Evolutionary conservation across 2,888 invertebrate species (phyloP).

Genomic region (Drosophila bunnanda): DNA sequence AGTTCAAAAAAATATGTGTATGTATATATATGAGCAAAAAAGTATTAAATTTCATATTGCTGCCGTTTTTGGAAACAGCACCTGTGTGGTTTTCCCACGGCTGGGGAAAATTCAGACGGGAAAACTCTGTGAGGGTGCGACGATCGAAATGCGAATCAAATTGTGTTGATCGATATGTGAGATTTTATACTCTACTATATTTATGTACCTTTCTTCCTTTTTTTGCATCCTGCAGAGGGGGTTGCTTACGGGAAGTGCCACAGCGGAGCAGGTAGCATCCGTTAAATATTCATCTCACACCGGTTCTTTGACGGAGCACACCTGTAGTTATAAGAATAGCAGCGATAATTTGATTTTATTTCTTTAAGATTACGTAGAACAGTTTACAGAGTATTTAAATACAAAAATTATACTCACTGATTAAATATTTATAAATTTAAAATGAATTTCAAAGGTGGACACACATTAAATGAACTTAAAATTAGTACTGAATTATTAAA

Average conservation of each 20-base stretch:
- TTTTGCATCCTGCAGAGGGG: slow-evolving; percentile 27
- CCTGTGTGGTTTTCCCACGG: slow-evolving; percentile 75
- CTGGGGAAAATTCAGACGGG: not conserved
- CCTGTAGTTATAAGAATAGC: not conserved
- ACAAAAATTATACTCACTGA: rapidly evolving
- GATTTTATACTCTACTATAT: not conserved
- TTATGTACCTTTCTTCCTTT: slow-evolving; percentile 6
- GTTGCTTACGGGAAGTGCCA: slow-evolving; percentile 13
- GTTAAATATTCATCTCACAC: slow-evolving; percentile 9
- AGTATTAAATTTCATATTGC: slow-evolving; percentile 61
- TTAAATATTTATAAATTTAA: not conserved
- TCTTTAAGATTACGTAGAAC: too few relatives aligned
- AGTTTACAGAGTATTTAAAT: not conserved
- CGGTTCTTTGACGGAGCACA: not conserved
- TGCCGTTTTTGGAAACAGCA: slow-evolving; percentile 60
- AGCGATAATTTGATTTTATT: not conserved
- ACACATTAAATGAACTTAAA: too few relatives aligned
- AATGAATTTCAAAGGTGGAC: not conserved
- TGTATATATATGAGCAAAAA: slow-evolving; percentile 22
- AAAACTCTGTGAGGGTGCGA: slow-evolving; percentile 17
- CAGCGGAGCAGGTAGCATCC: slow-evolving; percentile 23
- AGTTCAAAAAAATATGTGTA: not conserved
- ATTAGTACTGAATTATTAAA: too few relatives aligned
- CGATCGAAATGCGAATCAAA: slow-evolving; percentile 71
- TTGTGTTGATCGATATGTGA: slow-evolving; percentile 70